Evolutionary conservation across 2,113 vertebrate genomes (phyloP).

Genomic region (Ceyx cyanopectus): DNA sequence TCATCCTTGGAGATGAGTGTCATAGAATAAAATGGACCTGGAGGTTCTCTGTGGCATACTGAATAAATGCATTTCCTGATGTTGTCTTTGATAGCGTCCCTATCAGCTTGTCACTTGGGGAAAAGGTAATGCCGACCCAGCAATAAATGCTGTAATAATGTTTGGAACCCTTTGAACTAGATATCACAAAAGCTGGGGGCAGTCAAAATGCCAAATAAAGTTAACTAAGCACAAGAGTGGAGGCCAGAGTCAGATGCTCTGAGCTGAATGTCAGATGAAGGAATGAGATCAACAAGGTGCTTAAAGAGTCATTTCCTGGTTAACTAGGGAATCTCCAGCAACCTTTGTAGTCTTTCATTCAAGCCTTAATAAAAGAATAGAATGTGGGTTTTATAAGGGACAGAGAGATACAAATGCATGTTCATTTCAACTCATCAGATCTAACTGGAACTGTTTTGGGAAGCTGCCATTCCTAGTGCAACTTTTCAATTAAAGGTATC

Average conservation of each 20-base stretch:
- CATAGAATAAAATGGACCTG: conserved; percentile 5
- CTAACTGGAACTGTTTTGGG: not conserved
- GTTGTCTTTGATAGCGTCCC: not conserved
- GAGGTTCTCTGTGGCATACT: not conserved
- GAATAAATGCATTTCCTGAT: conserved; percentile 16
- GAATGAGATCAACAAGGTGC: not conserved
- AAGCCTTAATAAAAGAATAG: not conserved
- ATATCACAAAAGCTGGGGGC: conserved; percentile 18
- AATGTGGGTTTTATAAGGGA: not conserved
- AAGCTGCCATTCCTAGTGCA: not conserved
- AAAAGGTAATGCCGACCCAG: not conserved
- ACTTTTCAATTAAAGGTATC: not conserved
- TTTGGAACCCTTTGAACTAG: not conserved
- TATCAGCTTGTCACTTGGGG: not conserved
- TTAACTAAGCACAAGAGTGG: not conserved
- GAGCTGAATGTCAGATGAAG: conserved; percentile 23
- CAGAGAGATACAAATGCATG: not conserved
- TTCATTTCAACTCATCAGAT: not conserved
- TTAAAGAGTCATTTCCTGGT: conserved; percentile 38
- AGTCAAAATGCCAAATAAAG: conserved; percentile 32
- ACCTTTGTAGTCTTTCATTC: conserved; percentile 14
- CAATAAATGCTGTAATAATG: not conserved
- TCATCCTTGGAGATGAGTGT: not conserved
- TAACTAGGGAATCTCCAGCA: not conserved
- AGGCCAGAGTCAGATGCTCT: conserved; percentile 10